Conservation (phyloP, 2,797 vertebrate genomes). For the Coluber constrictor region DNA sequence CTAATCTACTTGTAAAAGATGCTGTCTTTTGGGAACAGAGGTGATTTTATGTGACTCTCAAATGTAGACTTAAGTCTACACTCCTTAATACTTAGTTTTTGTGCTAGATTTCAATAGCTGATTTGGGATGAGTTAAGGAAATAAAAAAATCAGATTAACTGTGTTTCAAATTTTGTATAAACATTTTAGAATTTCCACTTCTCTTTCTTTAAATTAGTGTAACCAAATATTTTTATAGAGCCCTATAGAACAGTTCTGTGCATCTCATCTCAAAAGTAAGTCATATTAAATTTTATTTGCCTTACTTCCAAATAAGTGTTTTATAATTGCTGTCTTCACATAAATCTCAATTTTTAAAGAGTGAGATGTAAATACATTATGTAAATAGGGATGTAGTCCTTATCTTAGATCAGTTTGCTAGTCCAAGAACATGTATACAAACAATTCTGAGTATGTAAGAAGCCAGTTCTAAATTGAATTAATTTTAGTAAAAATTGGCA, state of each 20-base stretch:
- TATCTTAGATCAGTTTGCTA: background rate
- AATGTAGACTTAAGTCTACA: constrained; percentile 3
- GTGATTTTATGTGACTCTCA: constrained; percentile 23
- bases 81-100: background rate
- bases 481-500: background rate
- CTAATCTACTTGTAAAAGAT: background rate
- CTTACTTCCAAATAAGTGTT: background rate
- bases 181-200: background rate
- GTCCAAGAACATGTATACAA: background rate
- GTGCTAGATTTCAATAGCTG: constrained; percentile 4
- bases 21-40: background rate
- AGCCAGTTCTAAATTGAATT: background rate
- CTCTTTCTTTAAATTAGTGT: constrained; percentile 3
- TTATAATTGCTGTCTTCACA: background rate
- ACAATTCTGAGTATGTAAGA: background rate
- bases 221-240: background rate
- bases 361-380: background rate
- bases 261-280: background rate
- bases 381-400: background rate
- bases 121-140: background rate
- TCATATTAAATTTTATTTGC: background rate
- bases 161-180: rapidly evolving
- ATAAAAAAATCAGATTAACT: background rate
- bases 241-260: background rate
- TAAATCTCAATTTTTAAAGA: background rate